phyloP scores from a whole-genome alignment of 2,797 vertebrate species.

The Sebastolobus altivelis region DNA sequence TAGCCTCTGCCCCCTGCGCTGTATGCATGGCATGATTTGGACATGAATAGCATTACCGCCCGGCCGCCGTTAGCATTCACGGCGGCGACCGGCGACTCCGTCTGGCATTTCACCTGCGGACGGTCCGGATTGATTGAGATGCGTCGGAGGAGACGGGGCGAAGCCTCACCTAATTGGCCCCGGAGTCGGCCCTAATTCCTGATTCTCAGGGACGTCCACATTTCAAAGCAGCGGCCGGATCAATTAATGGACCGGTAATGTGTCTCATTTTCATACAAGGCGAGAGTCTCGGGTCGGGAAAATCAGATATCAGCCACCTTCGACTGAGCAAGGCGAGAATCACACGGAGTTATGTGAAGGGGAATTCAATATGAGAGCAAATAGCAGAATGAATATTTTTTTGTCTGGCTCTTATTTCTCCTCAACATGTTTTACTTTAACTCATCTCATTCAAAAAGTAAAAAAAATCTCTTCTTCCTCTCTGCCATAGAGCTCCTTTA shows the following conservation, averaged over 20 bases:
- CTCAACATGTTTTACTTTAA: not conserved
- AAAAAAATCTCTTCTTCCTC: too few relatives aligned
- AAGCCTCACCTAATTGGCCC: constrained; percentile 82
- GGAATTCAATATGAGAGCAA: constrained; percentile 51
- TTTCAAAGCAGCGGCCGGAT: constrained; percentile 81
- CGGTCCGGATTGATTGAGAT: constrained; percentile 78
- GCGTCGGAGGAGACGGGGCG: constrained; percentile 60
- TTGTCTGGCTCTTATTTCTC: constrained; percentile 5
- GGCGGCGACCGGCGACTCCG: constrained; percentile 46
- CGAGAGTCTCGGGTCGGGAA: constrained; percentile 66
- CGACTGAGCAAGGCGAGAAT: constrained; percentile 31
- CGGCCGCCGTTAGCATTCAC: constrained; percentile 78
- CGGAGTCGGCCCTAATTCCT: constrained; percentile 77
- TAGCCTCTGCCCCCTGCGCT: constrained; percentile 60
- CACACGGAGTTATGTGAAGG: constrained; percentile 39
- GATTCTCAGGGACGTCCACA: constrained; percentile 79
- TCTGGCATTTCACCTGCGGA: constrained; percentile 85
- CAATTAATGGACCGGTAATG: constrained; percentile 85
- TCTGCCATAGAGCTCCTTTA: too few relatives aligned
- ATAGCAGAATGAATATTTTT: constrained; percentile 15
- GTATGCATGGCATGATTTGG: constrained; percentile 60
- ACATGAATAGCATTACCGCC: constrained; percentile 66
- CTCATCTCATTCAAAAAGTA: too few relatives aligned
- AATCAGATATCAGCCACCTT: constrained; percentile 71
- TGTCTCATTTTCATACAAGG: constrained; percentile 80